Percentiles rank a stretch among this genome's conserved stretches.
Evolutionary conservation across 2,113 vertebrate species (phyloP).

Genomic region (Sylvicapra grimmia): DNA sequence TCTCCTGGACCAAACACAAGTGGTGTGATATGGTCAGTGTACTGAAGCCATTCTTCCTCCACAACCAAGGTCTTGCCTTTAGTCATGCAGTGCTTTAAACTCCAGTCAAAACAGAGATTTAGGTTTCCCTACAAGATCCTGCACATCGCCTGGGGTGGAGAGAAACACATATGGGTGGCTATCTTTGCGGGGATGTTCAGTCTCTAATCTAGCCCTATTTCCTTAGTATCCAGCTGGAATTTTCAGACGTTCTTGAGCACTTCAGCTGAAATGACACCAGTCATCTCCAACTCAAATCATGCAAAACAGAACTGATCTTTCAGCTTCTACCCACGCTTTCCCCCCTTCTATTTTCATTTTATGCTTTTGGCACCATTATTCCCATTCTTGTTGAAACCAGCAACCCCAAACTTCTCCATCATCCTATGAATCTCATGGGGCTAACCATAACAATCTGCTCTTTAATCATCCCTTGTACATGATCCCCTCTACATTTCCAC

Average conservation of each 20-base stretch:
- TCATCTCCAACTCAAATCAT: neutral
- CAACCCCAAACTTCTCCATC: neutral
- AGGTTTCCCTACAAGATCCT: neutral
- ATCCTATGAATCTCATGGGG: neutral
- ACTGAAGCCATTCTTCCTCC: neutral
- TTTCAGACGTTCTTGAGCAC: neutral
- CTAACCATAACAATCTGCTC: neutral
- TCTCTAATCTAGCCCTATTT: neutral
- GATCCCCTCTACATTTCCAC: neutral
- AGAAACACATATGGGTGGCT: neutral
- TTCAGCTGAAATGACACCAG: neutral
- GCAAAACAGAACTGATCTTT: neutral
- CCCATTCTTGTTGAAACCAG: neutral
- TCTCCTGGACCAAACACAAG: neutral
- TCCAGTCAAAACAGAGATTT: neutral
- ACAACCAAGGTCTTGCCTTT: neutral
- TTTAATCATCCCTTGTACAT: neutral
- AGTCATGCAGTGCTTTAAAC: neutral
- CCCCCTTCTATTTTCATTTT: neutral
- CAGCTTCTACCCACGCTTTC: neutral
- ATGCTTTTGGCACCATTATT: neutral
- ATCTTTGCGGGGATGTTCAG: rapidly evolving
- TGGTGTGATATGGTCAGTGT: neutral
- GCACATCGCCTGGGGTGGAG: neutral
- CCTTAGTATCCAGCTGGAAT: neutral